Evolutionary conservation across 1,140 invertebrate species (phyloP), one percentile per base, ranked within the genome.

Genomic region (Platorchestia sp.): DNA sequence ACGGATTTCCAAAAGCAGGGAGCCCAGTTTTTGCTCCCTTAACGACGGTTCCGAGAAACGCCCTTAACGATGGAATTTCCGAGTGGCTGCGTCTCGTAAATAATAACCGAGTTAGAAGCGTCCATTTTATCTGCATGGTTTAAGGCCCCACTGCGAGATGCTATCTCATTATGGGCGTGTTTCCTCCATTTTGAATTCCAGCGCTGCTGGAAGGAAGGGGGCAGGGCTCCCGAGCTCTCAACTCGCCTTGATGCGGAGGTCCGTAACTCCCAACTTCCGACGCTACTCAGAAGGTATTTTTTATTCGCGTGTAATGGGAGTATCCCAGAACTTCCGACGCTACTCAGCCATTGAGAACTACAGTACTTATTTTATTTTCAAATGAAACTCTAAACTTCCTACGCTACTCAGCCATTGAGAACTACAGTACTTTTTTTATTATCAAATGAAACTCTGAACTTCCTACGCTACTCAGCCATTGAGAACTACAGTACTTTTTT

Each of bases 121-220:
- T 93, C 91, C 91, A 93, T 93, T 93, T 93, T 93, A 93, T 93
- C 91, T 93, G 91, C 91, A 47, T 93, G 91, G 91, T 93, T 93
- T 93, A 93, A 44, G 44, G 91, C 91, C 91, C 91, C 43, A 93
- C 91, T 93, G 44, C 91, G 40, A 93, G 91, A 93, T 93, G 5
- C 91, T 93, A 93, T 93, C 91, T 93, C 44, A 93, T 93, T 93
- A 93, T 45, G 91, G 91, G 91, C 91, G 91, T 93, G 91, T 93
- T 93, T 93, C 91, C 91, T 44, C 91, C 91, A 93, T 93, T 93
- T 93, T 93, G 91, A 45, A 93, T 93, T 93, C 19, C 91, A 93
- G 45, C 91, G 45, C 3, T 47, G 91, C 91, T 45, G 45, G 91
- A 93, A 93, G 44, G 91, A 93, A 93, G 91, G 91, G 91, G 91